These are phyloP conservation scores for Eubasilissa regina DNA, from an alignment of 1,140 invertebrate species.

Conservation along the genomic window DNA sequence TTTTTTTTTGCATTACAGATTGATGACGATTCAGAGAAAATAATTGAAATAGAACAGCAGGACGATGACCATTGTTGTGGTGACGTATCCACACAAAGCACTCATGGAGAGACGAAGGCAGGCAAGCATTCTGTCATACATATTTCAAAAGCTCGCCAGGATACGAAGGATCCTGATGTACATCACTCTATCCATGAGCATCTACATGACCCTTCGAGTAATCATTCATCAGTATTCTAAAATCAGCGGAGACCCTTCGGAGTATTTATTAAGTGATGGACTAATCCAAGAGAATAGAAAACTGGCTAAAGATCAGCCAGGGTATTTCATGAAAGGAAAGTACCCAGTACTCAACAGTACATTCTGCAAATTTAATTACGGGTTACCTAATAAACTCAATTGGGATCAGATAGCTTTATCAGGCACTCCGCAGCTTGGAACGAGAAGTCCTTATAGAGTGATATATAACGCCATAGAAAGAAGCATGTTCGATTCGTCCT, in stretches of 20 bases:
- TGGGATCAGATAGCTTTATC: constrained; percentile 68
- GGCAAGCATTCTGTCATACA: neutral
- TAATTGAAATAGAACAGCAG: neutral
- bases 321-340: constrained; percentile 72
- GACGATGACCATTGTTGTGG: neutral
- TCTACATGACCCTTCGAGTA: constrained; percentile 61
- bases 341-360: constrained; percentile 71
- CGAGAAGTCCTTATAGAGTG: constrained; percentile 75
- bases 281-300: constrained; percentile 64
- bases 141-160: neutral
- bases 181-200: constrained; percentile 56
- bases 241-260: constrained; percentile 62
- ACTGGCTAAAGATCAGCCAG: constrained; percentile 66
- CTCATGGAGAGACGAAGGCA: no score
- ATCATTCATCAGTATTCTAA: constrained; percentile 59
- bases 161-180: constrained; percentile 53
- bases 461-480: constrained; percentile 77
- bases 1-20: neutral
- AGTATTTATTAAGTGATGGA: constrained; percentile 62
- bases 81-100: no score
- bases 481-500: constrained; percentile 63
- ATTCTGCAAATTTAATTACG: constrained; percentile 78
- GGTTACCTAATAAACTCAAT: constrained; percentile 72
- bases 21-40: neutral
- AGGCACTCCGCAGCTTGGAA: constrained; percentile 74